Evolutionary conservation across 2,797 vertebrate genomes (phyloP).

Genomic region (Tarsius wallacei): DNA sequence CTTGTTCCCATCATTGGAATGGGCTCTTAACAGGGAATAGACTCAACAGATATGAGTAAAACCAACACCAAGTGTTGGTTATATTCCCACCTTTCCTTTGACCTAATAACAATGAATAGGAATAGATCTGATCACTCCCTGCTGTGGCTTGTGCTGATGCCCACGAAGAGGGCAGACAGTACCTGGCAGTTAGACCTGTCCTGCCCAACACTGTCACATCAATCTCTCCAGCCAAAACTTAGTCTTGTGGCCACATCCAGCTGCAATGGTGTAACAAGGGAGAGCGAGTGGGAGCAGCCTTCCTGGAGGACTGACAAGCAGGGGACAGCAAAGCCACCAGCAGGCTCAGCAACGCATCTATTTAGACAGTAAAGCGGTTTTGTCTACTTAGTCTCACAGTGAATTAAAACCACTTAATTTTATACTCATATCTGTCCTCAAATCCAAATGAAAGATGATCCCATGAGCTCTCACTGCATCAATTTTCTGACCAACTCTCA

Average conservation of each 20-base stretch:
- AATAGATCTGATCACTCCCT: background rate
- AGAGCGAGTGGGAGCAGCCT: background rate
- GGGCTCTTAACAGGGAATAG: background rate
- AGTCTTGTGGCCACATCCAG: background rate
- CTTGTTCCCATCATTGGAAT: constrained; percentile 35
- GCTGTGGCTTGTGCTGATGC: background rate
- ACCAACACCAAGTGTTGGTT: background rate
- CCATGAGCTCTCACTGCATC: background rate
- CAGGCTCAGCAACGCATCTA: background rate
- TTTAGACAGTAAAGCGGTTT: background rate
- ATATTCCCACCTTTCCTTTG: background rate
- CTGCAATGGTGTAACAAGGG: background rate
- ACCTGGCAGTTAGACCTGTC: background rate
- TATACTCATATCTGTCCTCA: background rate
- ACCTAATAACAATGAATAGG: background rate
- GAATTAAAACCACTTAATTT: background rate
- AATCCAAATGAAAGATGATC: background rate
- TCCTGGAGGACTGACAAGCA: background rate
- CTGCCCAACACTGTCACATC: background rate
- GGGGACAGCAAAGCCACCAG: background rate
- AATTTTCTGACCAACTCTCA: background rate
- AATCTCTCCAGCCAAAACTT: background rate
- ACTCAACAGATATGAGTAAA: background rate
- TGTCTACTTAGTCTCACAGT: background rate
- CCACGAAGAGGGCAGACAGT: background rate